A percentile compares a stretch with the other conserved stretches of the same genome.
Evolutionary conservation across 2,888 invertebrate species (phyloP).

Genomic region (Drepanosiphum platanoidis): DNA sequence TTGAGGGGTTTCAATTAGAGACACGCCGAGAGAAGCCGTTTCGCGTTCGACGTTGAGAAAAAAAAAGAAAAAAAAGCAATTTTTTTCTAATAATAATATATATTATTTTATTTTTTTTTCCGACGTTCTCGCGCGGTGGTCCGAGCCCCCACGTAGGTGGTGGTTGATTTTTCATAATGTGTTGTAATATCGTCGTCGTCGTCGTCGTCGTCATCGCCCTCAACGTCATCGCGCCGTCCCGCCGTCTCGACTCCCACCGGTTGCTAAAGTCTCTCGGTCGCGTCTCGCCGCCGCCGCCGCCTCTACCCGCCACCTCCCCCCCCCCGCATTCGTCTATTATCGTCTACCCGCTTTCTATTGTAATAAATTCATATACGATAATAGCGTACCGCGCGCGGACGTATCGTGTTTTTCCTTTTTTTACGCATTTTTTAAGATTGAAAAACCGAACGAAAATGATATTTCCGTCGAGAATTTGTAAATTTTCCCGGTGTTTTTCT

Average conservation of each 20-base stretch:
- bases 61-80: neutral
- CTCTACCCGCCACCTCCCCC: neutral
- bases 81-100: no score
- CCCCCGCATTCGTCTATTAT: neutral
- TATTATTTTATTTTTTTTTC: no score
- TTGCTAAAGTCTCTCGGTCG: slow-evolving; percentile 11
- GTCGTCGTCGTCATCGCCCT: neutral
- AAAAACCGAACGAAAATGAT: no score
- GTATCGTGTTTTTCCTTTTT: no score
- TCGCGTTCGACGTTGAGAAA: neutral
- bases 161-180: neutral
- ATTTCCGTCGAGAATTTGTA: no score
- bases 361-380: no score
- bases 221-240: neutral
- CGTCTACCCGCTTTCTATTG: no score
- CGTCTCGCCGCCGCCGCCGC: neutral
- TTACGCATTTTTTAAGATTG: no score
- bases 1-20: slow-evolving; percentile 46
- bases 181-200: neutral
- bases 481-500: no score
- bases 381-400: no score
- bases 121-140: neutral
- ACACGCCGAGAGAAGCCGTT: slow-evolving; percentile 11
- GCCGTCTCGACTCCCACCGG: slow-evolving; percentile 51
- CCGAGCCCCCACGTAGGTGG: neutral